A percentile compares a stretch with the other conserved stretches of the same genome.
Conservation (phyloP, 2,113 vertebrate species). For the Campylorhamphus procurvoides region DNA sequence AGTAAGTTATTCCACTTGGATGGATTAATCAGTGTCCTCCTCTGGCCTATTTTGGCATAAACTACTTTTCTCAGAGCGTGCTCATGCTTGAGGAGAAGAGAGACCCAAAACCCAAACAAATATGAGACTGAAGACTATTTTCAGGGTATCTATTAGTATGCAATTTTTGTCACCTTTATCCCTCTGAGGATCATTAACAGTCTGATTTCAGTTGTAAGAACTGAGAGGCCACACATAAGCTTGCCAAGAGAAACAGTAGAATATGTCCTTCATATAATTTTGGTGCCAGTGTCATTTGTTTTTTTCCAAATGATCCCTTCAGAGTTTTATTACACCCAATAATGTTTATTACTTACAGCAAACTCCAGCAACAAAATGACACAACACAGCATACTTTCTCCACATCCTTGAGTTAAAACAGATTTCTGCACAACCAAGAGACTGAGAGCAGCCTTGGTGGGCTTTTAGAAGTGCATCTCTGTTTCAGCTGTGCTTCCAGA, state of each 20-base stretch:
- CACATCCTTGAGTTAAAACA: neutral
- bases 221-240: neutral
- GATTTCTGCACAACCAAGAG: neutral
- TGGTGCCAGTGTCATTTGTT: neutral
- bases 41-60: neutral
- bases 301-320: neutral
- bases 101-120: neutral
- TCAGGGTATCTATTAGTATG: neutral
- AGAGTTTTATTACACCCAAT: neutral
- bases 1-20: neutral
- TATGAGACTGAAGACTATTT: neutral
- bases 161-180: neutral
- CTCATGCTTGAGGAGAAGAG: neutral
- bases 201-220: slow-evolving; percentile 13
- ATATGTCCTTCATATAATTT: neutral
- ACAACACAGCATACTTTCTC: neutral
- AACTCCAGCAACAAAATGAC: neutral
- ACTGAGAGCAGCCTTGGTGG: neutral
- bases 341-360: neutral
- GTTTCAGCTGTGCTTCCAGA: neutral
- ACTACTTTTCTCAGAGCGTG: neutral
- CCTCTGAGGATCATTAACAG: neutral
- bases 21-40: slow-evolving; percentile 13
- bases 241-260: neutral
- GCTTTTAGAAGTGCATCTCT: neutral